phyloP scores from a whole-genome alignment of 2,113 vertebrate species.

The Rhagologus leucostigma region DNA sequence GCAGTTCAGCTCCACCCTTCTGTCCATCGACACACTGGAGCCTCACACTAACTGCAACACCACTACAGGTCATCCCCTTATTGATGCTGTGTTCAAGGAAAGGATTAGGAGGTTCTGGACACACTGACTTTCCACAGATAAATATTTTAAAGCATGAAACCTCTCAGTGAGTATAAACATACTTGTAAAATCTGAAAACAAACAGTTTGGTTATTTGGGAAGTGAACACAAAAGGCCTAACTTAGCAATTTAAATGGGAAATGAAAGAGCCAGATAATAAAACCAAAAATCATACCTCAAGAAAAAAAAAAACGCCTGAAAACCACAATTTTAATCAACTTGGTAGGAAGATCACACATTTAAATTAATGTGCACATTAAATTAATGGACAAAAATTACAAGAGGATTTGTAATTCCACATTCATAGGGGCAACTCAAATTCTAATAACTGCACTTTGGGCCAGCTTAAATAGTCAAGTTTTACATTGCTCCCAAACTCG shows the following conservation, averaged over 20 bases:
- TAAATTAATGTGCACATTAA: neutral
- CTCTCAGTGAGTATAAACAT: neutral
- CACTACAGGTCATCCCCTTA: neutral
- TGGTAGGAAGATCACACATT: neutral
- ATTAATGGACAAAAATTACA: neutral
- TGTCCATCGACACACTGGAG: rapidly evolving
- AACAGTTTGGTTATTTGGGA: neutral
- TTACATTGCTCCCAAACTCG: neutral
- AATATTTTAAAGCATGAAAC: neutral
- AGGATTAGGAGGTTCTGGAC: neutral
- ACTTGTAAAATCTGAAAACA: neutral
- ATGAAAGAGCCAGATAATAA: neutral
- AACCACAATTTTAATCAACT: neutral
- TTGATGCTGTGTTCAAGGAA: neutral
- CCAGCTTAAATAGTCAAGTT: neutral
- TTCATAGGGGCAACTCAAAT: neutral
- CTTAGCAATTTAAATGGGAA: neutral
- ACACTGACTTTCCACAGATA: neutral
- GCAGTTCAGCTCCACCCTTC: neutral
- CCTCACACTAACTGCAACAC: rapidly evolving
- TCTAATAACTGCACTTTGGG: neutral
- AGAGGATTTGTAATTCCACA: neutral
- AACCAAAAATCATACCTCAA: neutral
- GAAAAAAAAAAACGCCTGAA: neutral
- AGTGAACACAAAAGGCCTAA: rapidly evolving